These are phyloP conservation scores for Zelleria hepariella DNA, from an alignment of 2,888 invertebrate genomes.

Conservation along the genomic window DNA sequence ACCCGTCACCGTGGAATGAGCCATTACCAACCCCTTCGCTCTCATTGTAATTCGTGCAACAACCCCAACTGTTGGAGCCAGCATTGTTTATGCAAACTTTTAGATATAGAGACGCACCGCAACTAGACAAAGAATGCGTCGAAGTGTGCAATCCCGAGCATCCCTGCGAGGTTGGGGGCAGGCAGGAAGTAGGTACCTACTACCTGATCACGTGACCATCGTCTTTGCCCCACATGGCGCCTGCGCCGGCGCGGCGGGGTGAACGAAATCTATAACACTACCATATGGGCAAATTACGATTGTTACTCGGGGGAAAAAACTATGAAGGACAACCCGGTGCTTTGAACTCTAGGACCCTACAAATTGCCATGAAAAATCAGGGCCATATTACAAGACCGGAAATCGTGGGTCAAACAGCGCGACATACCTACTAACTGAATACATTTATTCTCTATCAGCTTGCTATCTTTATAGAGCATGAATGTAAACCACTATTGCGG, in stretches of 20 bases:
- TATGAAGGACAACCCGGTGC: neutral
- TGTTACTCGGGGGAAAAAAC: neutral
- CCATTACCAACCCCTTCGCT: neutral
- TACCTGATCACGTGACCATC: constrained; percentile 54
- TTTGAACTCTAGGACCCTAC: neutral
- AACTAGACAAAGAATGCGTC: neutral
- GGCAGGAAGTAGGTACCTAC: constrained; percentile 35
- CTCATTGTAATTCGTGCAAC: neutral
- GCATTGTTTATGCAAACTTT: neutral
- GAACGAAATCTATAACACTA: constrained; percentile 21
- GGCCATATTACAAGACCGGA: neutral
- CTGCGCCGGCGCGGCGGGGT: constrained; percentile 27
- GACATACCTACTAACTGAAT: neutral
- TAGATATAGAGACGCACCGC: neutral
- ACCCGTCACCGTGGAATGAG: too few species aligned
- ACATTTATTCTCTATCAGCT: neutral
- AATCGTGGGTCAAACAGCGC: neutral
- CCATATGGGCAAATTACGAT: neutral
- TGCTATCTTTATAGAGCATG: too few species aligned
- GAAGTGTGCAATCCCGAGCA: constrained; percentile 3
- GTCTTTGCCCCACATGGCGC: constrained; percentile 41
- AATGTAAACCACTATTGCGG: too few species aligned
- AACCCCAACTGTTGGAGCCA: neutral
- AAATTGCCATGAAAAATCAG: neutral
- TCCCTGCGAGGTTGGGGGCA: constrained; percentile 31